Evolutionary conservation across 2,113 vertebrate genomes (phyloP).

Genomic region (Myotis davidii): DNA sequence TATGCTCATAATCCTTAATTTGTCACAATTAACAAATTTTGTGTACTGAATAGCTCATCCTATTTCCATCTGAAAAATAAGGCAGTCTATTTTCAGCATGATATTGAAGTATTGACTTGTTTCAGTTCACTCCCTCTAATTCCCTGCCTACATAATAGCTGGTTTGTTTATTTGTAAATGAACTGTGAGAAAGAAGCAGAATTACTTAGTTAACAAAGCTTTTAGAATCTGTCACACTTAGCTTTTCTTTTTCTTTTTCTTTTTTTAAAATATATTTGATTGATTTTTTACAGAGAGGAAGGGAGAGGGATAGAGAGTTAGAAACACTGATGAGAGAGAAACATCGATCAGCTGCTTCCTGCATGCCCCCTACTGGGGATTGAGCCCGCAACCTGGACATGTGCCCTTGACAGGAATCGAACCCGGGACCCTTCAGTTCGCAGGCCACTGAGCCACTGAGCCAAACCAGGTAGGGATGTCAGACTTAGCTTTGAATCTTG

Average conservation of each 20-base stretch:
- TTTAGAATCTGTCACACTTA: neutral
- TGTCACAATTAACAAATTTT: neutral
- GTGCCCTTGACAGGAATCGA: too few relatives aligned
- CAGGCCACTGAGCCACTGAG: too few relatives aligned
- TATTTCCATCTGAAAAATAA: slow-evolving; percentile 25
- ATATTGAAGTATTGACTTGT: neutral
- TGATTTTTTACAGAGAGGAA: too few relatives aligned
- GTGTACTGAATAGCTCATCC: neutral
- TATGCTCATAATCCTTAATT: slow-evolving; percentile 20
- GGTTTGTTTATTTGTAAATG: slow-evolving; percentile 4
- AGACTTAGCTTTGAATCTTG: neutral
- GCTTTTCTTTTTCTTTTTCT: neutral
- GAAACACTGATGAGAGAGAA: too few relatives aligned
- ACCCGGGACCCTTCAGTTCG: too few relatives aligned
- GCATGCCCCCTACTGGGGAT: too few relatives aligned
- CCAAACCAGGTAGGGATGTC: too few relatives aligned
- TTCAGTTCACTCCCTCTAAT: neutral
- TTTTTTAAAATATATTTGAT: too few relatives aligned
- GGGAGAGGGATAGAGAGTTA: too few relatives aligned
- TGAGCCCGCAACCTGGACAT: too few relatives aligned
- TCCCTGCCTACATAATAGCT: neutral
- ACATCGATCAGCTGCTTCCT: too few relatives aligned
- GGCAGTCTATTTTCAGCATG: neutral
- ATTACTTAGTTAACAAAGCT: slow-evolving; percentile 5
- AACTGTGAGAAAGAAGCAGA: slow-evolving; percentile 7